Evolutionary conservation across 2,888 invertebrate species (phyloP).

Genomic region (Drosophila meridiana): DNA sequence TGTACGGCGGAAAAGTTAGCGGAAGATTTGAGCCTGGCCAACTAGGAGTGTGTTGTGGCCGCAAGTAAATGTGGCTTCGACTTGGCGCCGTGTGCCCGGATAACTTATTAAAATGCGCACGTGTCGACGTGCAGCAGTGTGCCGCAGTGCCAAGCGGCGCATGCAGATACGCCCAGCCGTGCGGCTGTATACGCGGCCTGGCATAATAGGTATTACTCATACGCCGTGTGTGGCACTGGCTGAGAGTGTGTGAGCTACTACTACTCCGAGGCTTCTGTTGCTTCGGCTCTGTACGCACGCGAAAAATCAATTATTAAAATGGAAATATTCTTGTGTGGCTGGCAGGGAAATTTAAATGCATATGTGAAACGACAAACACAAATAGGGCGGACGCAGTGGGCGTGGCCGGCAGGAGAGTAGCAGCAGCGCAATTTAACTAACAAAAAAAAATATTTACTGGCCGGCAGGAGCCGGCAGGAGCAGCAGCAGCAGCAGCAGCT

Average conservation of each 20-base stretch:
- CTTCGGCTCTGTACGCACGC: constrained; percentile 60
- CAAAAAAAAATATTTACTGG: constrained; percentile 58
- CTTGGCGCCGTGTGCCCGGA: constrained; percentile 27
- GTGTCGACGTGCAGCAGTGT: constrained; percentile 69
- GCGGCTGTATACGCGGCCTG: constrained; percentile 40
- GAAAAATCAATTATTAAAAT: constrained; percentile 78
- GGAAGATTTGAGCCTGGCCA: constrained; percentile 54
- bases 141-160: constrained; percentile 65
- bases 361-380: constrained; percentile 60
- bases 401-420: constrained; percentile 21
- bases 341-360: constrained; percentile 60
- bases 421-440: constrained; percentile 47
- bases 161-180: constrained; percentile 53
- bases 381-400: constrained; percentile 33
- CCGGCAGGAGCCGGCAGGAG: constrained; percentile 11
- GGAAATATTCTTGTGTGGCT: constrained; percentile 58
- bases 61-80: constrained; percentile 47
- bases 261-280: constrained; percentile 33
- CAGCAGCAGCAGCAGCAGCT: constrained; percentile 38
- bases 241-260: background rate
- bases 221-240: constrained; percentile 43
- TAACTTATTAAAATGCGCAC: constrained; percentile 72
- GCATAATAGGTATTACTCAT: constrained; percentile 57
- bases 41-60: constrained; percentile 22
- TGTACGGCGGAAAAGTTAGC: constrained; percentile 35